phyloP scores from a whole-genome alignment of 2,113 vertebrate species.

The Verasper variegatus region DNA sequence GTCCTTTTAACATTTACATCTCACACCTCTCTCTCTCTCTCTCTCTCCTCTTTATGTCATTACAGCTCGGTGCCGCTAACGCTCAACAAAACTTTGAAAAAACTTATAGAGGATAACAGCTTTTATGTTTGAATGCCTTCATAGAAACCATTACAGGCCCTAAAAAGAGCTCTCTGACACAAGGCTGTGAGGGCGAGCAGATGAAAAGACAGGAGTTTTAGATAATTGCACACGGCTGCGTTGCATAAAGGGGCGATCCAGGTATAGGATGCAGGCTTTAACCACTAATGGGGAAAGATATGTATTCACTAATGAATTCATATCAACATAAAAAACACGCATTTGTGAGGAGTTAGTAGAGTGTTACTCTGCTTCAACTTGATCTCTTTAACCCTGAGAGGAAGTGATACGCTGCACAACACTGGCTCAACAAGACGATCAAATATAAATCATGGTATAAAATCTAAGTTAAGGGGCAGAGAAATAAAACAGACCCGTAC shows the following conservation, averaged over 20 bases:
- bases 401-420: neutral
- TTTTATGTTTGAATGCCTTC: conserved; percentile 28
- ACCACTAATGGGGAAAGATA: neutral
- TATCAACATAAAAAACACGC: too few relatives aligned
- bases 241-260: conserved; percentile 20
- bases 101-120: conserved; percentile 9
- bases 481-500: too few relatives aligned
- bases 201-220: conserved; percentile 28
- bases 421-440: neutral
- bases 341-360: too few relatives aligned
- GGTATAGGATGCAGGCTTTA: neutral
- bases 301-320: neutral
- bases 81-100: conserved; percentile 38
- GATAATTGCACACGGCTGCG: neutral
- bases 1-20: conserved; percentile 26
- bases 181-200: conserved; percentile 30
- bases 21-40: neutral
- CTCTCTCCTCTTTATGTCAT: conserved; percentile 22
- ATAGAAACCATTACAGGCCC: conserved; percentile 39
- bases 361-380: neutral
- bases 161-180: conserved; percentile 41
- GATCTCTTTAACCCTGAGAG: neutral
- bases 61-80: conserved; percentile 14
- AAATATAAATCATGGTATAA: too few relatives aligned
- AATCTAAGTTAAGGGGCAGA: too few relatives aligned